Percentiles rank a stretch among this genome's conserved stretches.
phyloP scores from a whole-genome alignment of 2,113 vertebrate species.

The Cebus imitator region DNA sequence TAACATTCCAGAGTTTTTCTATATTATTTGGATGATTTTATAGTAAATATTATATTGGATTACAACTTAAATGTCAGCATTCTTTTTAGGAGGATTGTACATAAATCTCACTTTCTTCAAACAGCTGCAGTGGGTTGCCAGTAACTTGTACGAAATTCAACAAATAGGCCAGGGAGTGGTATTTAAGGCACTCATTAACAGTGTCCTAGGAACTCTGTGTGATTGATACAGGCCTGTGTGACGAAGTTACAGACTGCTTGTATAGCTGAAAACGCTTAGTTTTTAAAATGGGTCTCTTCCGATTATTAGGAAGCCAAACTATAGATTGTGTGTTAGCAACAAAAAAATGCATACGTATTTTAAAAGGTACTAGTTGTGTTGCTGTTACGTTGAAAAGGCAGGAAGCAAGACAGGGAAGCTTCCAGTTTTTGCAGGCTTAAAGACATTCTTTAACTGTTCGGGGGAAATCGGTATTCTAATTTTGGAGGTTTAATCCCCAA shows the following conservation, averaged over 20 bases:
- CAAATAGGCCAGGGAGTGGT: background rate
- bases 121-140: background rate
- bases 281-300: background rate
- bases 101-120: background rate
- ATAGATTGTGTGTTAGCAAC: background rate
- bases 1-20: background rate
- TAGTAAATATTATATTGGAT: background rate
- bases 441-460: background rate
- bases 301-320: background rate
- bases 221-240: background rate
- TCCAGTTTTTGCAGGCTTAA: background rate
- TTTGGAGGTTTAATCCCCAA: background rate
- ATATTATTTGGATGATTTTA: background rate
- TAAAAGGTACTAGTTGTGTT: background rate
- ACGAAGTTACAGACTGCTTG: background rate
- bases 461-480: background rate
- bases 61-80: background rate
- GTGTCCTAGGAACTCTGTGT: background rate
- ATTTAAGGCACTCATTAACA: background rate
- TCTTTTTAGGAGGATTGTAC: background rate
- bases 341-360: background rate
- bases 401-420: background rate
- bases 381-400: background rate
- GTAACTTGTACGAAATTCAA: background rate
- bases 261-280: background rate